Evolutionary conservation across 2,888 invertebrate genomes (phyloP), one percentile per base, ranked within the genome.

Genomic region (Trissoscelio sp.): DNA sequence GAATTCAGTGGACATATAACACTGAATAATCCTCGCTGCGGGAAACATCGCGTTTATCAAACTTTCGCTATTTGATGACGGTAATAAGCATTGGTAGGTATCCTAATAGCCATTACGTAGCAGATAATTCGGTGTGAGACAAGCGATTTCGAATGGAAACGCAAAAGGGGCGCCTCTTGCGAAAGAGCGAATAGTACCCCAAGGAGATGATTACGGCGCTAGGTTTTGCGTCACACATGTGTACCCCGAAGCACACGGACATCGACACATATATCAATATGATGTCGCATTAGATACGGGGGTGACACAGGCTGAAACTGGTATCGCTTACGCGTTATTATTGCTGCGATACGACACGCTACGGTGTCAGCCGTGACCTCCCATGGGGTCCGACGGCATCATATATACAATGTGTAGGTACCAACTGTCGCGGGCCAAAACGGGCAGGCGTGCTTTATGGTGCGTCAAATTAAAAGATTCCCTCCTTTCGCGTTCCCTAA

Each of bases 391-490:
- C 69, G 80, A 73, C 86, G 86, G 88, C 88, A 88, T 89, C 88
- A n/a, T n/a, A 87, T 87, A 87, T 88, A 87, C 86, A 88, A 88
- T 88, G 86, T 85, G 74, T 83, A 87, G 88, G 87, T 86, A 89
- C 89, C 90, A 90, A 90, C 90, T 90, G 90, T 90, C 89, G 88
- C 87, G 83, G 81, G 70, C 79, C 75, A 86, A 84, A 88, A 86
- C 84, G 88, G 83, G 87, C 86, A 86, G 88, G 87, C 88, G 90
- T 91, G 91, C 91, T 91, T 91, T 91, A 91, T 91, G 91, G 89
- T 85, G 88, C 91, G 91, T 91, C 91, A 91, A 91, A 91, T 91
- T 91, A 91, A 91, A 91, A 91, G 91, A 91, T 91, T 91, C 90
- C 89, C 91, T 89, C 83, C 88, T 89, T 81, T 78, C 67, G 75